Percentiles rank a stretch among this genome's conserved stretches.
Conservation (phyloP, 35 echinoderm and acorn worm species). For the Chiridota heheva region DNA sequence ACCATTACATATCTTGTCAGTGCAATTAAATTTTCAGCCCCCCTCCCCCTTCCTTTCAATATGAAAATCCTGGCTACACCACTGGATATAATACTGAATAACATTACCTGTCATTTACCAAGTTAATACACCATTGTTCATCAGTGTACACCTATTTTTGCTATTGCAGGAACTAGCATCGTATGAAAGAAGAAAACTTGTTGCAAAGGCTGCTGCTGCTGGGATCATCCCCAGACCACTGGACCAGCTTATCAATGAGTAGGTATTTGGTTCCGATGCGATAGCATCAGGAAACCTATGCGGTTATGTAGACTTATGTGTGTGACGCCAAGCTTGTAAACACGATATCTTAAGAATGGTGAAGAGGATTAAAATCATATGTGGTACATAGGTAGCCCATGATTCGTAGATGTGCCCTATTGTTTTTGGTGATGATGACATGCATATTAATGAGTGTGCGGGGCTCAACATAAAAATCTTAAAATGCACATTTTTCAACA, state of each 20-base stretch:
- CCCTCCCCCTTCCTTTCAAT: too few relatives aligned
- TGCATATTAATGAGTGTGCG: neutral
- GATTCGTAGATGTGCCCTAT: neutral
- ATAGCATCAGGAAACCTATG: neutral
- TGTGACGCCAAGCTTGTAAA: neutral
- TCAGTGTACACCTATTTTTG: neutral
- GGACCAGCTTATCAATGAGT: slow-evolving; percentile 88
- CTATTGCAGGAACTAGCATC: slow-evolving; percentile 84
- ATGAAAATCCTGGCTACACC: too few relatives aligned
- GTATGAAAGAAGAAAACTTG: slow-evolving; percentile 91
- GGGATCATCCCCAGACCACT: slow-evolving; percentile 89
- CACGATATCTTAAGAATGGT: too few relatives aligned
- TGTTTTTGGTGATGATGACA: neutral
- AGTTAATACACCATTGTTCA: too few relatives aligned
- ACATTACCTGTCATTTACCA: too few relatives aligned
- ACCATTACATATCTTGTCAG: too few relatives aligned
- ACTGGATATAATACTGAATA: too few relatives aligned
- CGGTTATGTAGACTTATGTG: neutral
- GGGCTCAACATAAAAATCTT: too few relatives aligned
- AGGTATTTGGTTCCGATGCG: neutral
- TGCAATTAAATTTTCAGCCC: too few relatives aligned
- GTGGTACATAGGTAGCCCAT: neutral
- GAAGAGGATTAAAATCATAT: neutral
- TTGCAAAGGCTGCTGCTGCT: slow-evolving; percentile 81
- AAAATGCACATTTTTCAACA: too few relatives aligned